Evolutionary conservation across 1,140 invertebrate genomes (phyloP).

Genomic region (Macrobrachium rosenbergii): DNA sequence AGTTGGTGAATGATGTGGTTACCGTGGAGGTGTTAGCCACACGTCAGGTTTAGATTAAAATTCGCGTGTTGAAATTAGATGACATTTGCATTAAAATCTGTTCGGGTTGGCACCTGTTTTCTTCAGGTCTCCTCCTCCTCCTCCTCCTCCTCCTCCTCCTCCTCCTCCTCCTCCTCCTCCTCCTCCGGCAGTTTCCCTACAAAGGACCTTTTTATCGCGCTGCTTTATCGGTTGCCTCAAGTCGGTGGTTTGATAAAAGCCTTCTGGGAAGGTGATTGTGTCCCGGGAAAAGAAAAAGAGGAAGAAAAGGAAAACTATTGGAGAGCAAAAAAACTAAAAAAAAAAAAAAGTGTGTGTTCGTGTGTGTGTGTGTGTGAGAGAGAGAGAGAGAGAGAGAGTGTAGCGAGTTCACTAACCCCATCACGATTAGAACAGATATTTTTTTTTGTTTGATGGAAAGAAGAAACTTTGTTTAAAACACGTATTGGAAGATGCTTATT

Average conservation of each 20-base stretch:
- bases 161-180: constrained; percentile 26
- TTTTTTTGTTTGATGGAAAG: no score
- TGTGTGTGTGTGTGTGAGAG: background rate
- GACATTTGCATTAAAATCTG: no score
- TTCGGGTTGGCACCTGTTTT: no score
- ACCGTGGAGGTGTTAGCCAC: no score
- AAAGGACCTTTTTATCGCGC: background rate
- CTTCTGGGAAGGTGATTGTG: constrained; percentile 7
- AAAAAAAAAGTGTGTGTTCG: background rate
- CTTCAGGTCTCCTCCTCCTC: background rate
- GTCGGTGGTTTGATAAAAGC: no score
- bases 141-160: constrained; percentile 24
- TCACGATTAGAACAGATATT: no score
- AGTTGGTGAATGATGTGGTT: no score
- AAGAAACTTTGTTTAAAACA: no score
- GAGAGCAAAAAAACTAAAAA: constrained; percentile 8
- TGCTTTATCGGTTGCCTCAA: background rate
- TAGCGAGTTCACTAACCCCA: background rate
- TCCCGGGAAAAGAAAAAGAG: background rate
- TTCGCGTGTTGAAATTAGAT: no score
- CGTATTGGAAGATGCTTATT: no score
- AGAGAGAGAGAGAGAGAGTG: no score
- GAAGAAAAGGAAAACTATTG: background rate
- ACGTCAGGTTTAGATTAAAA: no score
- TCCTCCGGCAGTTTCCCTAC: background rate